Conservation (phyloP, 2,113 vertebrate species). For the Psettodes erumei region DNA sequence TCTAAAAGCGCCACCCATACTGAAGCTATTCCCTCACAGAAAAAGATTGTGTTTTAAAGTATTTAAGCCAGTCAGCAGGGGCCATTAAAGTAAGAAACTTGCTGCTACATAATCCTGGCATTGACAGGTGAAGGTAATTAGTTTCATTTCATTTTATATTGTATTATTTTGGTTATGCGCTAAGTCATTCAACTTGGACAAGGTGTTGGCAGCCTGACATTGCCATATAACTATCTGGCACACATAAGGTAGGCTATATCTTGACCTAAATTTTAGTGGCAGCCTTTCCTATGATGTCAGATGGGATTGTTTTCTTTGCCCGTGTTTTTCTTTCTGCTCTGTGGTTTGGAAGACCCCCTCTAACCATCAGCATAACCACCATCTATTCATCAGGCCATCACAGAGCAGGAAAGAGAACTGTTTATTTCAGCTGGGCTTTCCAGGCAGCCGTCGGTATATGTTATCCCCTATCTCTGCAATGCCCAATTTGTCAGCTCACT, state of each 20-base stretch:
- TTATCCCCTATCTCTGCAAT: conserved; percentile 63
- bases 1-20: conserved; percentile 37
- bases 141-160: conserved; percentile 23
- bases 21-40: conserved; percentile 22
- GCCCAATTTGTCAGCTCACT: conserved; percentile 75
- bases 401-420: conserved; percentile 66
- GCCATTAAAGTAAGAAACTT: conserved; percentile 26
- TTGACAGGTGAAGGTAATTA: conserved; percentile 31
- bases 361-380: conserved; percentile 62
- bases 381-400: conserved; percentile 63
- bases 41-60: conserved; percentile 8
- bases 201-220: conserved; percentile 13
- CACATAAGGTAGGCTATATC: conserved; percentile 46
- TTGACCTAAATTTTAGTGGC: conserved; percentile 67
- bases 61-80: conserved; percentile 13
- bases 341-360: conserved; percentile 72
- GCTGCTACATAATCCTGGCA: conserved; percentile 17
- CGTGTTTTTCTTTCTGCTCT: conserved; percentile 77
- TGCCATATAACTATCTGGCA: conserved; percentile 39
- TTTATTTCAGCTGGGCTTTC: conserved; percentile 66
- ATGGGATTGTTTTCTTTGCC: conserved; percentile 72
- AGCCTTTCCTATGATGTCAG: conserved; percentile 73
- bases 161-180: conserved; percentile 23
- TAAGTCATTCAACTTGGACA: conserved; percentile 24
- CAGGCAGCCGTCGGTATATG: conserved; percentile 59